Percentiles rank a stretch among this genome's conserved stretches.
Conservation (phyloP, 1,140 invertebrate genomes). For the Eurosta solidaginis region DNA sequence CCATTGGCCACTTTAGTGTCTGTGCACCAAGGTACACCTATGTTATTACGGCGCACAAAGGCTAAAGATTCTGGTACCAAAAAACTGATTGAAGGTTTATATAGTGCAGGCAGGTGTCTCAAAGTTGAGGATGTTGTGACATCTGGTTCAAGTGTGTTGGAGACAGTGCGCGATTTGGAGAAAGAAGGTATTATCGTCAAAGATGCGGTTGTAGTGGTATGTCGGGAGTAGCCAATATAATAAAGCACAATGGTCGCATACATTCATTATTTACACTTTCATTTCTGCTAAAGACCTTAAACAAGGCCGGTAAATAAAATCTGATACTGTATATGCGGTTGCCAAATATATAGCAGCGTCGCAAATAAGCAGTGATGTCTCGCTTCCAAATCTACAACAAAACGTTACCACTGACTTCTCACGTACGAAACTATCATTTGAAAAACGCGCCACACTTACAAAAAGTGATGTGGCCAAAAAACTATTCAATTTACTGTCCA, state of each 20-base stretch:
- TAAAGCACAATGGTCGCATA: conserved; percentile 72
- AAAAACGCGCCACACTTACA: no score
- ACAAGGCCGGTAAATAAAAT: conserved; percentile 68
- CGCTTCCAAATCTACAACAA: no score
- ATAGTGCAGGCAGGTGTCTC: conserved; percentile 75
- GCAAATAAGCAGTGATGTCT: no score
- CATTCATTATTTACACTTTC: conserved; percentile 72
- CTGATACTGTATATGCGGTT: conserved; percentile 68
- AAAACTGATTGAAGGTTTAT: conserved; percentile 92
- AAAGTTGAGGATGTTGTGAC: conserved; percentile 98
- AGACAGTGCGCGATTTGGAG: conserved; percentile 80
- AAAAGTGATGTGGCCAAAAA: no score
- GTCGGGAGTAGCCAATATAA: conserved; percentile 88
- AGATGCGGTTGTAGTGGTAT: conserved; percentile 86
- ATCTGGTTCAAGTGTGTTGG: conserved; percentile 89
- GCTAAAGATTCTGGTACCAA: conserved; percentile 95
- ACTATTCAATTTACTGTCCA: conserved; percentile 78
- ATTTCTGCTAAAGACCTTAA: conserved; percentile 70
- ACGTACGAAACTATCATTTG: no score
- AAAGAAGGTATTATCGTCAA: conserved; percentile 73
- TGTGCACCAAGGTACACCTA: conserved; percentile 73
- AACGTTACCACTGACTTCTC: no score
- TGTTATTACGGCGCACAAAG: conserved; percentile 90
- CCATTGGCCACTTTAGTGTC: conserved; percentile 89
- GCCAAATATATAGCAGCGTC: no score